phyloP scores from a whole-genome alignment of 1,140 invertebrate genomes.

The Uloborus diversus region DNA sequence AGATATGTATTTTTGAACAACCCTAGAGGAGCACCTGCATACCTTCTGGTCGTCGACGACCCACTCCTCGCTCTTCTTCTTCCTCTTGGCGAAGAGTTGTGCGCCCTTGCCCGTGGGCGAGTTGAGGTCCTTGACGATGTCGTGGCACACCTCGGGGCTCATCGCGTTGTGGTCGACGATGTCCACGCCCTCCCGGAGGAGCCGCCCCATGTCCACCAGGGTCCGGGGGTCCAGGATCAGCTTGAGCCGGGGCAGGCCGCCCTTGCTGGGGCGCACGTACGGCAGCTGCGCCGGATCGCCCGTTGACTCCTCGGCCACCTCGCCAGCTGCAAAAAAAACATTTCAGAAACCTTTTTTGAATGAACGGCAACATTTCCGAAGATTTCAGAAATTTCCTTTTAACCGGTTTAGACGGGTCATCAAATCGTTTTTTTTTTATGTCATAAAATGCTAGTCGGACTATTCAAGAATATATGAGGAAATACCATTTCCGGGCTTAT shows the following conservation, averaged over 20 bases:
- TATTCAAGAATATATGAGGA: too few species aligned
- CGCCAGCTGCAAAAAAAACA: slow-evolving; percentile 12
- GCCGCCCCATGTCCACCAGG: slow-evolving; percentile 74
- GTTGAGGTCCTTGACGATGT: slow-evolving; percentile 79
- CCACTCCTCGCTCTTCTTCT: slow-evolving; percentile 86
- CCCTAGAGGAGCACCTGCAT: too few species aligned
- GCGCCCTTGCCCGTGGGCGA: slow-evolving; percentile 82
- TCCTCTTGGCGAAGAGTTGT: slow-evolving; percentile 85
- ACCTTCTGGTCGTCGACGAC: slow-evolving; percentile 78
- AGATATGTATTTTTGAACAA: too few species aligned
- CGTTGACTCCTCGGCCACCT: neutral
- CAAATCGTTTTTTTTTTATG: slow-evolving; percentile 1
- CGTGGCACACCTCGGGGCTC: slow-evolving; percentile 76
- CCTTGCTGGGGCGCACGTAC: slow-evolving; percentile 44
- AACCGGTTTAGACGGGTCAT: too few species aligned
- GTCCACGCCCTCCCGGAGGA: slow-evolving; percentile 70
- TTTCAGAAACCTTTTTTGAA: too few species aligned
- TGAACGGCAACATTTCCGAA: too few species aligned
- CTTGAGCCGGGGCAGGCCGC: slow-evolving; percentile 71
- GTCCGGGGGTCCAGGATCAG: slow-evolving; percentile 82
- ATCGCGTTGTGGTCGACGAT: slow-evolving; percentile 71
- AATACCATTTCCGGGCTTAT: too few species aligned
- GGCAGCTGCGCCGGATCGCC: slow-evolving; percentile 34
- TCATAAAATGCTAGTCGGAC: neutral
- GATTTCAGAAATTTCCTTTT: too few species aligned